Evolutionary conservation across 2,888 invertebrate genomes (phyloP).

Genomic region (Sinopyrophorus schimmeli): DNA sequence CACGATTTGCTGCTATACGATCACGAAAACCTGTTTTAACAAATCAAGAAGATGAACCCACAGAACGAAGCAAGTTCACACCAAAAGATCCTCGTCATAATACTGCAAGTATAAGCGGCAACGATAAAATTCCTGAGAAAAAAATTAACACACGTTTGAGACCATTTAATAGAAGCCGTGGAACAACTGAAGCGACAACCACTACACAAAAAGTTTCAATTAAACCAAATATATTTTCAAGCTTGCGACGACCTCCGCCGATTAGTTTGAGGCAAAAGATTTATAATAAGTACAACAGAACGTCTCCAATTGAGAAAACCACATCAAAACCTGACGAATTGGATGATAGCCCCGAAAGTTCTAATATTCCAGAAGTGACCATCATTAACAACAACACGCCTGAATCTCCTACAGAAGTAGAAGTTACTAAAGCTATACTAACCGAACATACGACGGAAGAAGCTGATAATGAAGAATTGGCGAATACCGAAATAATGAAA

Average conservation of each 20-base stretch:
- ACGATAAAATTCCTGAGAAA: slow-evolving; percentile 35
- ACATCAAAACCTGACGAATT: slow-evolving; percentile 55
- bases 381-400: slow-evolving; percentile 45
- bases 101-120: slow-evolving; percentile 34
- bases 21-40: slow-evolving; percentile 54
- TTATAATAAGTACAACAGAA: slow-evolving; percentile 42
- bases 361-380: slow-evolving; percentile 48
- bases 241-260: slow-evolving; percentile 45
- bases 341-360: slow-evolving; percentile 44
- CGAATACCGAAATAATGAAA: slow-evolving; percentile 47
- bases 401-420: slow-evolving; percentile 21
- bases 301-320: slow-evolving; percentile 33
- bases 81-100: slow-evolving; percentile 52
- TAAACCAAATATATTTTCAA: slow-evolving; percentile 50
- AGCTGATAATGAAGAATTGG: slow-evolving; percentile 18
- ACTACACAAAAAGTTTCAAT: slow-evolving; percentile 47
- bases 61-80: slow-evolving; percentile 50
- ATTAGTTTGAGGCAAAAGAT: slow-evolving; percentile 46
- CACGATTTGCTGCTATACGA: slow-evolving; percentile 59
- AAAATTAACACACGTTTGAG: slow-evolving; percentile 47
- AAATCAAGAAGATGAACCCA: slow-evolving; percentile 51
- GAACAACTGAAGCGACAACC: slow-evolving; percentile 46
- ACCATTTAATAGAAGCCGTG: slow-evolving; percentile 47
- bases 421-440: background rate
- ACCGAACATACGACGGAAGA: slow-evolving; percentile 44